Evolutionary conservation across 2,888 invertebrate genomes (phyloP).

Genomic region (Parascotia fuliginaria): DNA sequence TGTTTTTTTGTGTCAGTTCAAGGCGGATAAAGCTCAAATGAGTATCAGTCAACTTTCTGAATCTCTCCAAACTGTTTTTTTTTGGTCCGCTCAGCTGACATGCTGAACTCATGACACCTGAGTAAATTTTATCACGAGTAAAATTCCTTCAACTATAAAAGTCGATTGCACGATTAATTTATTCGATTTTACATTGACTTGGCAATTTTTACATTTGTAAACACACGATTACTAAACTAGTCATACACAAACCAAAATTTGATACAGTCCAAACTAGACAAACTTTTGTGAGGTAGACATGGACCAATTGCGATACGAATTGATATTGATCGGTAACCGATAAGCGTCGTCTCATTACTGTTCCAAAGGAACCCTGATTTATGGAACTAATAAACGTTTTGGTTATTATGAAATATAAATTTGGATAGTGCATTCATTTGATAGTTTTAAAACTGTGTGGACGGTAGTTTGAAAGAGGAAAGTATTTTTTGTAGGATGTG

Average conservation of each 20-base stretch:
- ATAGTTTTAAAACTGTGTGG: not conserved
- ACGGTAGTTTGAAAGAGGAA: not conserved
- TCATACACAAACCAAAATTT: not conserved
- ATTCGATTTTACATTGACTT: too few relatives aligned
- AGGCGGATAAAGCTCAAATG: too few relatives aligned
- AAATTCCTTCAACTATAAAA: too few relatives aligned
- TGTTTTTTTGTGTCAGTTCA: too few relatives aligned
- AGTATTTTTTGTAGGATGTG: not conserved
- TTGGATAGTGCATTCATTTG: not conserved
- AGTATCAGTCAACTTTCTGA: too few relatives aligned
- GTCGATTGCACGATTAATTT: too few relatives aligned
- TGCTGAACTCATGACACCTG: too few relatives aligned
- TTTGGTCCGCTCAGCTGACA: too few relatives aligned
- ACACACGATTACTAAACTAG: too few relatives aligned
- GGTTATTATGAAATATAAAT: not conserved
- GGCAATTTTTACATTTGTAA: too few relatives aligned
- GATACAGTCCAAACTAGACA: not conserved
- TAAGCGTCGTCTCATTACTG: conserved; percentile 19
- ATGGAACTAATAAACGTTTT: not conserved
- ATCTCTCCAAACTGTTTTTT: too few relatives aligned
- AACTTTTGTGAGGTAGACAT: not conserved
- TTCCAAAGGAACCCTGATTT: conserved; percentile 13
- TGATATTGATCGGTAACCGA: conserved; percentile 24
- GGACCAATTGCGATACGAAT: conserved; percentile 15
- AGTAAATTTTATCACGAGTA: too few relatives aligned